These are phyloP conservation scores for Akabosia matsudoensis DNA, from an alignment of 1,140 invertebrate genomes.

Conservation along the genomic window DNA sequence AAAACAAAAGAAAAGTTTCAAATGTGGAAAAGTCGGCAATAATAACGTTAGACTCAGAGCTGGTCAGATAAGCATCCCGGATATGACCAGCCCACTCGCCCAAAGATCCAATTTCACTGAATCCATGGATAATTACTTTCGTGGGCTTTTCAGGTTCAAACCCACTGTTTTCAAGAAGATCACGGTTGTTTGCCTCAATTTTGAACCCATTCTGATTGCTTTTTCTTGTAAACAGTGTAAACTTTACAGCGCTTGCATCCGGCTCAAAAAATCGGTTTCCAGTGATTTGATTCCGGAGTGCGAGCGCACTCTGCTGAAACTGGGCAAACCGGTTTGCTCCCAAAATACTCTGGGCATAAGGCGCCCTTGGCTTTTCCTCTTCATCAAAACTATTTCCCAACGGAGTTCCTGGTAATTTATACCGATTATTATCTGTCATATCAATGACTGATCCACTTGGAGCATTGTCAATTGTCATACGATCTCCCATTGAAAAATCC, in stretches of 20 bases:
- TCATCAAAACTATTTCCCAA: background rate
- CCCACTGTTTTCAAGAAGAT: background rate
- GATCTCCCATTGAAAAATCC: background rate
- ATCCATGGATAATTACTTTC: conserved; percentile 39
- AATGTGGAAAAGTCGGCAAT: conserved; percentile 30
- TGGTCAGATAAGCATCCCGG: conserved; percentile 25
- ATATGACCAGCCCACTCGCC: conserved; percentile 35
- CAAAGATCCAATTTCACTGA: conserved; percentile 19
- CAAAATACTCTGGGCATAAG: background rate
- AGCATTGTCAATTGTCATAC: background rate
- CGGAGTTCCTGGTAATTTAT: background rate
- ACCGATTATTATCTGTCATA: background rate
- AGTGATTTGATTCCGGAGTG: background rate
- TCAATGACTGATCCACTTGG: too few species aligned
- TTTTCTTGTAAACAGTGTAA: conserved; percentile 4
- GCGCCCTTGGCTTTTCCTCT: background rate
- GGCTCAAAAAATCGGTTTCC: conserved; percentile 5
- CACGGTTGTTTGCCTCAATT: background rate
- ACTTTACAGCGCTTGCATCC: background rate
- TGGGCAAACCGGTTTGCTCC: background rate
- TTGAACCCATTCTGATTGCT: background rate
- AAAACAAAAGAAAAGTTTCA: conserved; percentile 28
- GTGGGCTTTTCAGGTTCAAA: conserved; percentile 12
- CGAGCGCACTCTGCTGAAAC: background rate
- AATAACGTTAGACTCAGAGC: conserved; percentile 30